phyloP scores from a whole-genome alignment of 2,888 invertebrate genomes.

The Aricia artaxerxes region DNA sequence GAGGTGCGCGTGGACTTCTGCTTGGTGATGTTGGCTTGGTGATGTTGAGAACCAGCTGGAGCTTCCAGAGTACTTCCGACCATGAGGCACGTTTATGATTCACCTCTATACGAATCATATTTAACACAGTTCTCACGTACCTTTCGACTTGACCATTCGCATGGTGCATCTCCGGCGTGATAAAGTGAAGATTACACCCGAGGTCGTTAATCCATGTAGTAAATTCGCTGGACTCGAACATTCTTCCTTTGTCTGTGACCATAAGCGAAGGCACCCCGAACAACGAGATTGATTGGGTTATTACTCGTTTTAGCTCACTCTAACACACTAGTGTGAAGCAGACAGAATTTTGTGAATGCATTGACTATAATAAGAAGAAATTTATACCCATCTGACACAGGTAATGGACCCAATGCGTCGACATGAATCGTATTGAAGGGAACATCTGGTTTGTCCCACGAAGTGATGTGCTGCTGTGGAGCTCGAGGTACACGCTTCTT shows the following conservation, averaged over 20 bases:
- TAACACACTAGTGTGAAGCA: slow-evolving; percentile 25
- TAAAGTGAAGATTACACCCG: slow-evolving; percentile 36
- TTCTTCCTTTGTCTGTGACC: slow-evolving; percentile 33
- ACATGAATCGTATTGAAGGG: slow-evolving; percentile 23
- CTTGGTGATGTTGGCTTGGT: slow-evolving; percentile 38
- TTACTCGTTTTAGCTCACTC: slow-evolving; percentile 28
- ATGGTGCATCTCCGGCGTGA: slow-evolving; percentile 41
- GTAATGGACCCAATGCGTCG: slow-evolving; percentile 25
- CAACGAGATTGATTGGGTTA: slow-evolving; percentile 14
- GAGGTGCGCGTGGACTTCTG: slow-evolving; percentile 35
- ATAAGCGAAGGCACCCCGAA: slow-evolving; percentile 28
- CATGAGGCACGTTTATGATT: slow-evolving; percentile 28
- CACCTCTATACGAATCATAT: slow-evolving; percentile 34
- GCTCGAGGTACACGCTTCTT: slow-evolving; percentile 10
- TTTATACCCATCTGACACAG: not conserved
- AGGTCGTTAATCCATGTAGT: slow-evolving; percentile 22
- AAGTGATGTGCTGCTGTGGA: not conserved
- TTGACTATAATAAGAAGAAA: too few species aligned
- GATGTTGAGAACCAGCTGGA: slow-evolving; percentile 38
- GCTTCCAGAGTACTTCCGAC: slow-evolving; percentile 35
- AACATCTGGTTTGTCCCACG: slow-evolving; percentile 19
- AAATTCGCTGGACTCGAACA: slow-evolving; percentile 32
- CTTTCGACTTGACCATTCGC: slow-evolving; percentile 40
- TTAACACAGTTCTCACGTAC: slow-evolving; percentile 37
- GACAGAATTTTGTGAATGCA: not conserved